phyloP scores from a whole-genome alignment of 64 coral and sea anemone genomes.

The Porites australiensis region DNA sequence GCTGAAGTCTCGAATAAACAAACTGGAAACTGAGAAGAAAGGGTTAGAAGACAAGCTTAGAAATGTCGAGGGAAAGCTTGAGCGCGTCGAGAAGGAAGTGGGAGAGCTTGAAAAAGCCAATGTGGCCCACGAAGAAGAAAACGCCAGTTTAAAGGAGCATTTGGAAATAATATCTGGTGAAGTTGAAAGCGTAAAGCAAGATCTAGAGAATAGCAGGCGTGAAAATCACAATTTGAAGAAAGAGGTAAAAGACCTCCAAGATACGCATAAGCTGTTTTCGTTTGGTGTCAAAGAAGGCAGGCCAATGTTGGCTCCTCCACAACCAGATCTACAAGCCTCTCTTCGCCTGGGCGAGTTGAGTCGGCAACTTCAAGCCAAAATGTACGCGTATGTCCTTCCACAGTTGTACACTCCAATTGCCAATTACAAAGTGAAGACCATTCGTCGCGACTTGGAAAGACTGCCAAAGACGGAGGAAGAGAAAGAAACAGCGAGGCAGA shows the following conservation, averaged over 20 bases:
- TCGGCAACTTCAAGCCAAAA: constrained; percentile 17
- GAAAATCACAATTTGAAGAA: no score
- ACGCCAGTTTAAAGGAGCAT: background rate
- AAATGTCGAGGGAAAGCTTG: constrained; percentile 12
- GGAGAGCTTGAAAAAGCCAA: background rate
- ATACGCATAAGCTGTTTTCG: background rate
- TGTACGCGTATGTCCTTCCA: constrained; percentile 26
- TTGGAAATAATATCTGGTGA: background rate
- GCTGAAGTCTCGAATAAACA: constrained; percentile 7
- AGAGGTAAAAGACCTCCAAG: constrained; percentile 7
- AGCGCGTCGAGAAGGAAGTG: constrained; percentile 1
- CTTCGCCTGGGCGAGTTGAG: background rate
- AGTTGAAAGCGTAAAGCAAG: background rate
- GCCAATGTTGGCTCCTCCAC: background rate
- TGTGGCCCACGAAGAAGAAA: background rate
- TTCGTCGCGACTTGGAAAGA: background rate
- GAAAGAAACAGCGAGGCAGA: background rate
- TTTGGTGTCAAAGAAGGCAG: background rate
- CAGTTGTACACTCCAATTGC: background rate
- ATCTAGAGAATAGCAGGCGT: background rate
- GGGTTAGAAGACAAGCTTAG: background rate
- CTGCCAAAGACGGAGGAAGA: background rate
- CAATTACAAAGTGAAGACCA: constrained; percentile 39
- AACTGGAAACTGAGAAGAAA: constrained; percentile 35
- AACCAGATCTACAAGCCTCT: background rate